Conservation (phyloP, 2,888 invertebrate species). For the Ochropacha duplaris region DNA sequence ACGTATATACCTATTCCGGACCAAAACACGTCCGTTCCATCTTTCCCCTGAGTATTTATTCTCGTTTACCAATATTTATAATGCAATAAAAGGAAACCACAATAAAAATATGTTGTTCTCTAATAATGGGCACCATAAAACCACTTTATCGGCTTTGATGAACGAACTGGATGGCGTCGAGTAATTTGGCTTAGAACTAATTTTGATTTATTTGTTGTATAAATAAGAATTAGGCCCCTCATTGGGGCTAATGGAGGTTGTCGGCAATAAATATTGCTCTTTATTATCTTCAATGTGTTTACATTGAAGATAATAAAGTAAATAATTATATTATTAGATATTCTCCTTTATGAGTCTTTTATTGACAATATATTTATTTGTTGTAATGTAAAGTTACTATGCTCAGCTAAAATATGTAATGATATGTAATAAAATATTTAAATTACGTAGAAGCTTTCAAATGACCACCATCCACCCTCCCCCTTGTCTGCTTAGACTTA, state of each 20-base stretch:
- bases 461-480: too few relatives aligned
- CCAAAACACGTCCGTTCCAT: conserved; percentile 30
- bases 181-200: conserved; percentile 34
- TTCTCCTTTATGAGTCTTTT: too few relatives aligned
- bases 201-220: conserved; percentile 48
- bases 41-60: conserved; percentile 35
- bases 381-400: too few relatives aligned
- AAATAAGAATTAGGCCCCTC: conserved; percentile 46
- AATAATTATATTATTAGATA: background rate
- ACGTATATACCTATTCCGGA: conserved; percentile 12
- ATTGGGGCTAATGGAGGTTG: conserved; percentile 38
- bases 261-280: conserved; percentile 29
- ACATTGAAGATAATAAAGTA: background rate
- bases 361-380: too few relatives aligned
- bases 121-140: conserved; percentile 44
- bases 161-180: conserved; percentile 27
- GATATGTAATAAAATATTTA: too few relatives aligned
- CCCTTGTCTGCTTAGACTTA: too few relatives aligned
- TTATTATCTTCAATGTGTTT: conserved; percentile 19
- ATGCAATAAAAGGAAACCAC: conserved; percentile 47
- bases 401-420: too few relatives aligned
- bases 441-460: too few relatives aligned
- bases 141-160: conserved; percentile 40
- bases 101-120: conserved; percentile 46
- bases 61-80: conserved; percentile 47